These are phyloP conservation scores for Drosophila subquinaria DNA, from an alignment of 2,888 invertebrate genomes.

Conservation along the genomic window DNA sequence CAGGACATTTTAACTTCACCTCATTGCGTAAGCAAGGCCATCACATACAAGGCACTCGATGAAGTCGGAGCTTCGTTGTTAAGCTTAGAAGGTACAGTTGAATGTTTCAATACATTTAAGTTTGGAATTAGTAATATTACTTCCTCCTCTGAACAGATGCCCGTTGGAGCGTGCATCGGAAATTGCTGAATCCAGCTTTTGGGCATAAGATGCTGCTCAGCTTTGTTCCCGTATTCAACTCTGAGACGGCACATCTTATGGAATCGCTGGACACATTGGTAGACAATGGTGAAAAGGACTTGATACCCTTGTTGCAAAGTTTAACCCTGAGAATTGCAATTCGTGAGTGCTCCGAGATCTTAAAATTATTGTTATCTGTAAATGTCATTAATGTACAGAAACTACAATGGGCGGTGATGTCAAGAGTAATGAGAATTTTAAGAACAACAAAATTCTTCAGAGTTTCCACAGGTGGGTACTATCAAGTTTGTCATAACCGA, in stretches of 20 bases:
- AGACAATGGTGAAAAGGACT: conserved; percentile 44
- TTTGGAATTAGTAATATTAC: too few species aligned
- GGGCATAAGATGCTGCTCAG: conserved; percentile 79
- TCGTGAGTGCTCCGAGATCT: conserved; percentile 64
- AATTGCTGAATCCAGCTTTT: conserved; percentile 83
- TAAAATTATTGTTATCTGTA: not conserved
- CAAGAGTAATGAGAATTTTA: conserved; percentile 43
- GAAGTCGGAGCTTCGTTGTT: too few species aligned
- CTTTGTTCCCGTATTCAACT: conserved; percentile 82
- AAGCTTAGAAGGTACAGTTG: too few species aligned
- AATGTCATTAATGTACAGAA: conserved; percentile 55
- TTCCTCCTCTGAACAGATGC: conserved; percentile 62
- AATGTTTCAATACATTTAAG: too few species aligned
- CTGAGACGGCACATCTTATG: conserved; percentile 66
- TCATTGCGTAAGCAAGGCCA: too few species aligned
- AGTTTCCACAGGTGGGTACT: conserved; percentile 78
- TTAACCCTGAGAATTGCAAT: conserved; percentile 79
- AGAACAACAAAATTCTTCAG: conserved; percentile 64
- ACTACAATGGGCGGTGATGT: conserved; percentile 83
- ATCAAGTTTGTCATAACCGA: not conserved
- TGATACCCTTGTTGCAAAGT: conserved; percentile 73
- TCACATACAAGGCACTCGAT: too few species aligned
- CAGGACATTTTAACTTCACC: too few species aligned
- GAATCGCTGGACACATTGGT: conserved; percentile 45
- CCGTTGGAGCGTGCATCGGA: conserved; percentile 81